Evolutionary conservation across 1,140 invertebrate genomes (phyloP).

Genomic region (Pygmarrhopalites habei): DNA sequence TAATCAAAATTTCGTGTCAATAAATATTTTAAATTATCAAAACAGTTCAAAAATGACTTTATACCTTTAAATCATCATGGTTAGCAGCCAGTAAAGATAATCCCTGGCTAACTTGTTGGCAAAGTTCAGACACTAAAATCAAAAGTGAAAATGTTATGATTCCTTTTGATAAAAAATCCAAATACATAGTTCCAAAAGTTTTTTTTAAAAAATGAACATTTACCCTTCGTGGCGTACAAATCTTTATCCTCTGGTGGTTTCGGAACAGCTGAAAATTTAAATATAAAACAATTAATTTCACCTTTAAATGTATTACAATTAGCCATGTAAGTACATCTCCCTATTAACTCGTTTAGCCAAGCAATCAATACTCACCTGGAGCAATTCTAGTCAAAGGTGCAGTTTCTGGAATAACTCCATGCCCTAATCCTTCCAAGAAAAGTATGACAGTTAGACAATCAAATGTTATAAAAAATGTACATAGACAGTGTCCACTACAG

Average conservation of each 20-base stretch:
- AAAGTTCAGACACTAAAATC: slow-evolving; percentile 70
- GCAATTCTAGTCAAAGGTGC: slow-evolving; percentile 50
- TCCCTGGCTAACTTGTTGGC: slow-evolving; percentile 77
- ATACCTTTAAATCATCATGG: slow-evolving; percentile 52
- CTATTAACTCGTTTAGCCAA: too few species aligned
- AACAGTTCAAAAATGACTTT: background rate
- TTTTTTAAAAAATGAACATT: background rate
- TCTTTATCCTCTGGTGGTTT: too few species aligned
- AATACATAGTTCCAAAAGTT: background rate
- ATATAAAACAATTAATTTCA: too few species aligned
- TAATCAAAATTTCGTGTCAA: too few species aligned
- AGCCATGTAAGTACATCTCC: too few species aligned
- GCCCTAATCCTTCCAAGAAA: slow-evolving; percentile 44
- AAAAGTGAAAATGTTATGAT: background rate
- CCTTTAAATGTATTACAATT: too few species aligned
- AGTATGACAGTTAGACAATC: too few species aligned
- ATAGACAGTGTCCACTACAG: too few species aligned
- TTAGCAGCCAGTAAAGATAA: slow-evolving; percentile 66
- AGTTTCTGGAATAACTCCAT: slow-evolving; percentile 72
- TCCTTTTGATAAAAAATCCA: background rate
- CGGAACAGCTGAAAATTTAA: too few species aligned
- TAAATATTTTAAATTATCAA: background rate
- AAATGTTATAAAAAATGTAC: background rate
- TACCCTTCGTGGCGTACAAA: too few species aligned
- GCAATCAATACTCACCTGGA: too few species aligned